Base-by-base conservation (phyloP, 1,140 invertebrate species). In the Arctopsyche grandis region DNA sequence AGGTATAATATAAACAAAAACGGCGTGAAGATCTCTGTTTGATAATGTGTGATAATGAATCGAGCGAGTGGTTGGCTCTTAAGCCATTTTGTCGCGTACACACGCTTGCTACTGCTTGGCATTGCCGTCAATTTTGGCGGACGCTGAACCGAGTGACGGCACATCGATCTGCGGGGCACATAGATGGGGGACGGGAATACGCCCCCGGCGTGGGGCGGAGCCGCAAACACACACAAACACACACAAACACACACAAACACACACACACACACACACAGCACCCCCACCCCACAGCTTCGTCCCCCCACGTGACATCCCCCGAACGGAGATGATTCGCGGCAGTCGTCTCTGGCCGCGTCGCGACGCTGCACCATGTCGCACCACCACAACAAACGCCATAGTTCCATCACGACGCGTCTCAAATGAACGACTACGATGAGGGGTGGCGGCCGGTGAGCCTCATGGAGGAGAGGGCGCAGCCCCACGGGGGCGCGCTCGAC, bases 401-500 rank as follows among this genome's bases (percentile, higher is more conserved):
- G n/a, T n/a, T n/a, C n/a, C n/a, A n/a, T 77, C 29, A 16, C n/a
- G 19, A 77, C 44, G 43, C 19, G 69, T 24, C 69, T 9, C 43
- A 16, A 71, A 56, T 38, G 58, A 26, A 63, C 58, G 71, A 38
- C 44, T 48, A 66, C 22, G 44, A n/a, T 5, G 58, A 5, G 19
- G 44, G 75, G 60, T 38, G 78, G 48, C n/a, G n/a, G n/a, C 74
- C 22, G 21, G 4, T 9, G 5, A 4, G 9, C 10, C 5, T 5
- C 43, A 69, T 71, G 26, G 69, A 38, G 19, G 70, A 58, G 16
- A 44, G 26, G 78, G 66, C 74, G 74, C 22, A 3, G 46, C 48
- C 74, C 19, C 74, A 76, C 19, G 75, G 73, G 58, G 77, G 77
- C 69, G 78, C 81, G 7, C 58, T 82, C 70, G 81, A 82, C 78